Evolutionary conservation across 2,888 invertebrate species (phyloP).

Genomic region (Cantharis lateralis): DNA sequence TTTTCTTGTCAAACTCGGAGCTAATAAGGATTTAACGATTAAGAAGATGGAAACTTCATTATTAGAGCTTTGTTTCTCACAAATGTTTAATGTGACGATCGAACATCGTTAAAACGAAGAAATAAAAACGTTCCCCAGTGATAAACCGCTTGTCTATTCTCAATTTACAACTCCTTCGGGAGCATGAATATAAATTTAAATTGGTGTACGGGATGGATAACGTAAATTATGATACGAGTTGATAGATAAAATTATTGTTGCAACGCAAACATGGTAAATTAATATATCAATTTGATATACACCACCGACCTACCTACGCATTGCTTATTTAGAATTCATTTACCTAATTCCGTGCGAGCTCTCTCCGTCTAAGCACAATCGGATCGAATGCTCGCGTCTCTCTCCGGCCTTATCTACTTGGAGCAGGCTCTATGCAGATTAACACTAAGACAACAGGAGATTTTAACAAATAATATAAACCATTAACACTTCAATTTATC

Average conservation of each 20-base stretch:
- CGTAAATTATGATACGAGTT: conserved; percentile 17
- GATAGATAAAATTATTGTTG: conserved; percentile 22
- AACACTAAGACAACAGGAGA: conserved; percentile 34
- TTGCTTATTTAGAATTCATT: conserved; percentile 36
- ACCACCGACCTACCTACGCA: conserved; percentile 28
- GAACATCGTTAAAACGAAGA: conserved; percentile 3
- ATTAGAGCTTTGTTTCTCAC: conserved; percentile 3
- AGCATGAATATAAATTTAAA: conserved; percentile 12
- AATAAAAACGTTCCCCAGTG: conserved; percentile 10
- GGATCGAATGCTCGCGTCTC: conserved; percentile 22
- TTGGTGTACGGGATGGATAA: neutral
- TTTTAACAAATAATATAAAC: conserved; percentile 19
- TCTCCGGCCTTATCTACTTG: conserved; percentile 35
- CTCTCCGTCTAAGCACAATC: conserved; percentile 13
- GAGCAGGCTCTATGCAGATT: conserved; percentile 35
- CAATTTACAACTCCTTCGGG: conserved; percentile 12
- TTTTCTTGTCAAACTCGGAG: neutral
- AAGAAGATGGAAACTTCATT: neutral
- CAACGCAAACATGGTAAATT: conserved; percentile 24
- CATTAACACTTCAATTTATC: conserved; percentile 2
- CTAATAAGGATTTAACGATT: conserved; percentile 3
- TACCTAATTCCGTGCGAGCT: conserved; percentile 30
- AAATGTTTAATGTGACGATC: conserved; percentile 4
- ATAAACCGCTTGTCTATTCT: conserved; percentile 16
- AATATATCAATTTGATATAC: conserved; percentile 24